phyloP scores from a whole-genome alignment of 1,140 invertebrate species.

The Megathymus violae region DNA sequence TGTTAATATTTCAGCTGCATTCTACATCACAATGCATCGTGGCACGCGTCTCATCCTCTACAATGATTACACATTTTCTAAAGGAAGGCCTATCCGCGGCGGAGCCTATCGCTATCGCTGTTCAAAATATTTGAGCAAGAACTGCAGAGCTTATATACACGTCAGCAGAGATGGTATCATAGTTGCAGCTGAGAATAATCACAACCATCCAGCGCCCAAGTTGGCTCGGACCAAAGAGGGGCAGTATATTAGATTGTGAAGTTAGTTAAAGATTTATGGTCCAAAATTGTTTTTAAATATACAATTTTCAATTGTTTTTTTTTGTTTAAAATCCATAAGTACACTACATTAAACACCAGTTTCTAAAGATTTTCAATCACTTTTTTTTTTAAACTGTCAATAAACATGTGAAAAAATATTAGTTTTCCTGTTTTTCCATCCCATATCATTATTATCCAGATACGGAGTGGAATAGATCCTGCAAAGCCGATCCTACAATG shows the following conservation, averaged over 20 bases:
- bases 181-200: constrained; percentile 3
- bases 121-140: constrained; percentile 24
- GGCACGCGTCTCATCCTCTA: constrained; percentile 45
- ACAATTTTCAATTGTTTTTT: no score
- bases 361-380: no score
- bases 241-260: constrained; percentile 27
- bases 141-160: constrained; percentile 45
- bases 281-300: no score
- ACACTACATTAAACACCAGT: no score
- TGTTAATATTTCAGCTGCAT: constrained; percentile 27
- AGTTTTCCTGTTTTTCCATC: no score
- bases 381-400: no score
- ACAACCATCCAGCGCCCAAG: constrained; percentile 36
- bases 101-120: constrained; percentile 41
- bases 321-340: no score
- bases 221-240: constrained; percentile 15
- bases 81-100: constrained; percentile 12
- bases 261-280: no score
- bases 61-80: constrained; percentile 39
- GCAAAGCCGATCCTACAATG: no score
- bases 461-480: no score
- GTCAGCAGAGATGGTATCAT: constrained; percentile 26
- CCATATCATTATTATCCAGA: no score
- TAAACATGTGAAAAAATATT: no score
- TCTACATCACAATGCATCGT: constrained; percentile 41